These are phyloP conservation scores for Salticus scenicus DNA, from an alignment of 2,888 invertebrate genomes.

Conservation along the genomic window DNA sequence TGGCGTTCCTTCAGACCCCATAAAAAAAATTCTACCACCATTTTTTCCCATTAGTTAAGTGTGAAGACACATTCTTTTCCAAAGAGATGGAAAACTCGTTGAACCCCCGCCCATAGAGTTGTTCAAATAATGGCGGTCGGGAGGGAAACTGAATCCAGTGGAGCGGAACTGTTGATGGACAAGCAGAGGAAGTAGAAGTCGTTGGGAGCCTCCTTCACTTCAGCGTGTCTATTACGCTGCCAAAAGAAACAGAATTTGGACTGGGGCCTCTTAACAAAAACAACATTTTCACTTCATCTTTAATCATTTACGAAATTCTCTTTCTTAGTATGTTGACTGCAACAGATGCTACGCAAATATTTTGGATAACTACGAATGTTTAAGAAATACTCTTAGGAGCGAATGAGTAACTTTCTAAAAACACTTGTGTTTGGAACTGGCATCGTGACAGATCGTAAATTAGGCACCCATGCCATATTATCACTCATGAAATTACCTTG, in stretches of 20 bases:
- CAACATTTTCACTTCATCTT: constrained; percentile 54
- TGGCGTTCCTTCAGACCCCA: too few species aligned
- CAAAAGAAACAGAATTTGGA: constrained; percentile 47
- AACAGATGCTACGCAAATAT: neutral
- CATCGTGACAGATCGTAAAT: too few species aligned
- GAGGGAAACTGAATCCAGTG: constrained; percentile 11
- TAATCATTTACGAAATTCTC: constrained; percentile 20
- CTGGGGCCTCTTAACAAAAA: constrained; percentile 53
- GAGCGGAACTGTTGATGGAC: constrained; percentile 62
- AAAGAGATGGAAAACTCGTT: neutral
- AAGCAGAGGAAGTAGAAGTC: constrained; percentile 51
- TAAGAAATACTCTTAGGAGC: neutral
- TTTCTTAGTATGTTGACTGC: neutral
- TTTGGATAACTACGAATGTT: neutral
- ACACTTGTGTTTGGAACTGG: neutral
- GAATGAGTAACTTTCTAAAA: neutral
- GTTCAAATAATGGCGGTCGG: neutral
- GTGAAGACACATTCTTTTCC: neutral
- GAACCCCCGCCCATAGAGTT: neutral
- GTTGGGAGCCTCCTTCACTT: constrained; percentile 15
- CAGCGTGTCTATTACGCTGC: constrained; percentile 67
- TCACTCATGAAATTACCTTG: too few species aligned
- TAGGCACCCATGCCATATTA: too few species aligned
- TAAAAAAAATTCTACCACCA: too few species aligned
- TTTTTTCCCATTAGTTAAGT: neutral